phyloP scores from a whole-genome alignment of 2,113 vertebrate genomes.

The Scytalopus superciliaris region DNA sequence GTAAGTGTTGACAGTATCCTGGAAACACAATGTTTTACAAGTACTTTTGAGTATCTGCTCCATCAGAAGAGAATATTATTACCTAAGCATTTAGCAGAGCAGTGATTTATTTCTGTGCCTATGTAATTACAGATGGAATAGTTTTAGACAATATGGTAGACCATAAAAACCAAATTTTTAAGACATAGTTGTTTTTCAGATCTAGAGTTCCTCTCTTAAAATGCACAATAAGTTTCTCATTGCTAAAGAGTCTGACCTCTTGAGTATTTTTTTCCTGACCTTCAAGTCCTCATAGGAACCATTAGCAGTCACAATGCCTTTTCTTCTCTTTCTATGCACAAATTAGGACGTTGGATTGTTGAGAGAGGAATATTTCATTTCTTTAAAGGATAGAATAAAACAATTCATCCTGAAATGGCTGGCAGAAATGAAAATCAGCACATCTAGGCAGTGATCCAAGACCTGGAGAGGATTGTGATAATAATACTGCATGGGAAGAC shows the following conservation, averaged over 20 bases:
- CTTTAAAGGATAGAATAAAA: conserved; percentile 14
- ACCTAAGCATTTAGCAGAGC: neutral
- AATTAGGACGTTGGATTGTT: neutral
- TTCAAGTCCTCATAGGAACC: neutral
- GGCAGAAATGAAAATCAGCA: conserved; percentile 12
- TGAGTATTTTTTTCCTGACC: neutral
- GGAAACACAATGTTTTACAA: neutral
- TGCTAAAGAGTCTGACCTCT: neutral
- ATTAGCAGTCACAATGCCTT: neutral
- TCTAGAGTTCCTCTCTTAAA: neutral
- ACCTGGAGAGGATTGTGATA: neutral
- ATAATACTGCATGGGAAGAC: neutral
- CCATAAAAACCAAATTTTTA: neutral
- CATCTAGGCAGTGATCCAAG: neutral
- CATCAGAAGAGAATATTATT: neutral
- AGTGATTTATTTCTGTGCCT: neutral
- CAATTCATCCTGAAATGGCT: neutral
- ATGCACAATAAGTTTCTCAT: neutral
- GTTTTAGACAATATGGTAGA: neutral
- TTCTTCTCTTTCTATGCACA: neutral
- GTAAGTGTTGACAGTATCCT: neutral
- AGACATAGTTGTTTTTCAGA: neutral
- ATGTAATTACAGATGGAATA: neutral
- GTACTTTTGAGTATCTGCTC: neutral
- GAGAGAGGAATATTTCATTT: neutral